Base-by-base conservation (phyloP, 2,113 vertebrate genomes). In the Semicossyphus pulcher region DNA sequence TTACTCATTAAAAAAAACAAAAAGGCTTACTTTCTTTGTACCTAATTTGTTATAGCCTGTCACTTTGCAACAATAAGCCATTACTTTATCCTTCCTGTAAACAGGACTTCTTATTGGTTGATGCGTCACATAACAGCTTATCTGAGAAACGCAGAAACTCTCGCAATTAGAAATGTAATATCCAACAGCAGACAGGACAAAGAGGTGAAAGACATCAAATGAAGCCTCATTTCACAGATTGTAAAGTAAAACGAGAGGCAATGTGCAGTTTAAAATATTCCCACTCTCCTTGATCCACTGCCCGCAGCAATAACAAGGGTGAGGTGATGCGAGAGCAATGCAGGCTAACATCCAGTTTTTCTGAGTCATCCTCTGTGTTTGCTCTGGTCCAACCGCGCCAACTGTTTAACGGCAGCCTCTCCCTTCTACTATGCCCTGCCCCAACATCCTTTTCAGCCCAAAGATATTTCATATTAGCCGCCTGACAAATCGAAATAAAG, bases 281-380 rank as follows among this genome's bases (percentile, higher is more conserved):
- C 25, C 15, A 4, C 45, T 31, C 42, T 65, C 15, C 20, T 58
- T 11, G 4, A 23, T 36, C 18, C 16, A 4, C 21, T 23, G 44
- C 44, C 28, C 3, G 28, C 48, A 37, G 29, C 7, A 32, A 68
- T 37, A 61, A 68, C 23, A 26, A n/a, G 39, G 9, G 37, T 48
- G 15, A 14, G 51, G 61, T 65, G 42, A 31, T 49, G 42, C 21
- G 57, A 36, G 61, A 42, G 32, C 15, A 23, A 10, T 31, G n/a
- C n/a, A 51, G 53, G 26, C 21, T 7, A 42, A 21, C 47, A 60
- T 53, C 54, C 28, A 42, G 36, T 15, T 63, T 12, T 34, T 54
- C 41, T 39, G 45, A 67, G 45, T 65, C 72, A 67, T 42, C 21
- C 63, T 51, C 25, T 31, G 11, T 31, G 26, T 26, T 72, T 36